Evolutionary conservation across 2,113 vertebrate genomes (phyloP), one percentile per base, ranked within the genome.

Genomic region (Aphyosemion australe): DNA sequence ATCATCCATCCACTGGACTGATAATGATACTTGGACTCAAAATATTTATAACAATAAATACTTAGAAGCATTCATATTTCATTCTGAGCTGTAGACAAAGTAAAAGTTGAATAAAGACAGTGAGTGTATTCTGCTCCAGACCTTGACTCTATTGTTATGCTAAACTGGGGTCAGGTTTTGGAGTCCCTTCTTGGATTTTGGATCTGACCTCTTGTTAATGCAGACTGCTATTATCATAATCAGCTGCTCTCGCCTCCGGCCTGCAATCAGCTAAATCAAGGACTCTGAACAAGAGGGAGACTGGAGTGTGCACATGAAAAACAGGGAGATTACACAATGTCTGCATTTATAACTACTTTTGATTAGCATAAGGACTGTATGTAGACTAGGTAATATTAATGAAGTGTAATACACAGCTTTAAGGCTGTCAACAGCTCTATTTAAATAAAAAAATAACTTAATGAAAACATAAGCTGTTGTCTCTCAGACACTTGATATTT

Each of bases 201-300:
- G 64, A 66, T 64, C 61, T 48, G 61, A 32, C 61, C 69, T 49
- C 74, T 79, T 68, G 82, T 74, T 71, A 84, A 72, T 62, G 61
- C 55, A 48, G 51, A 56, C 70, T 43, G 1, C 26, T 37, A 77
- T 80, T 79, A 78, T 78, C 51, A 74, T 79, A 74, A 86, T 83
- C 64, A 79, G 54, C 49, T 61, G 47, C 71, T 58, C 42, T 66
- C 41, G 72, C 7, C 65, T 67, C 69, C 74, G 62, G 65, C 74
- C 68, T 76, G 60, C 74, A 84, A 78, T 80, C 74, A 80, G 63
- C 56, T 78, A 71, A 72, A 82, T 80, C 53, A 78, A 76, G 65
- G 56, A 75, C 50, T 74, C 58, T 81, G 65, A 42, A 56, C 59
- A 56, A 55, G 20, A 61, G 39, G 6, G 13, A 73, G 54, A 37